phyloP scores from a whole-genome alignment of 1,140 invertebrate genomes.

The Aphelenchoides fujianensis region DNA sequence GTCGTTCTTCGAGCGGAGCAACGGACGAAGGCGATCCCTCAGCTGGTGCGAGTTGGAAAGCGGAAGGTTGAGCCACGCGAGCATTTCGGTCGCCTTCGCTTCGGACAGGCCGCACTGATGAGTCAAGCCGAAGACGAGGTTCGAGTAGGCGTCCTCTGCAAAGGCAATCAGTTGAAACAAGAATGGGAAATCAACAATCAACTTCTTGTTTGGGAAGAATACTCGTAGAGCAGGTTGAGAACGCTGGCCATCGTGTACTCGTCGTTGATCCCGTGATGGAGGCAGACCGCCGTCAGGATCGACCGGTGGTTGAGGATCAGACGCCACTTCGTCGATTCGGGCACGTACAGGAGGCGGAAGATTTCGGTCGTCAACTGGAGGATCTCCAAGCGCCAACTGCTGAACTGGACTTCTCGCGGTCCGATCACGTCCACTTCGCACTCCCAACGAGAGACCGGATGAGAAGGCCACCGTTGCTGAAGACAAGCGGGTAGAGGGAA shows the following conservation, averaged over 20 bases:
- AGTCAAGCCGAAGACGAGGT: neutral
- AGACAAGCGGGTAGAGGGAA: no score
- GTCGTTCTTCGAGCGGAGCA: conserved; percentile 5
- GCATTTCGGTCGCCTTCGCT: neutral
- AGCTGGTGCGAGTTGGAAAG: neutral
- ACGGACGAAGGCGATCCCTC: neutral
- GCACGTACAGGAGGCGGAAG: neutral
- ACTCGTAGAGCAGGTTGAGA: conserved; percentile 16
- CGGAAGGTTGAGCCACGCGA: neutral
- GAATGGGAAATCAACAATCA: neutral
- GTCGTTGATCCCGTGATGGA: neutral
- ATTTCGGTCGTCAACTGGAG: neutral
- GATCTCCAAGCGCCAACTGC: neutral
- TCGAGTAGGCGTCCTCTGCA: neutral
- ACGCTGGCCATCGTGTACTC: neutral
- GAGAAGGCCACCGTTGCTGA: no score
- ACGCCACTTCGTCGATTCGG: neutral
- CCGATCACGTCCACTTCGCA: neutral
- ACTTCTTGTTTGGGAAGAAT: neutral
- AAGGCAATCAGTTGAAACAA: neutral
- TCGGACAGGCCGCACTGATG: conserved; percentile 5
- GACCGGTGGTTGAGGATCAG: neutral
- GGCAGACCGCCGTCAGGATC: neutral
- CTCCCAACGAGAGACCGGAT: neutral
- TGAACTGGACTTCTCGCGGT: neutral